phyloP scores from a whole-genome alignment of 2,888 invertebrate genomes.

The Harpagoxenus sublaevis region DNA sequence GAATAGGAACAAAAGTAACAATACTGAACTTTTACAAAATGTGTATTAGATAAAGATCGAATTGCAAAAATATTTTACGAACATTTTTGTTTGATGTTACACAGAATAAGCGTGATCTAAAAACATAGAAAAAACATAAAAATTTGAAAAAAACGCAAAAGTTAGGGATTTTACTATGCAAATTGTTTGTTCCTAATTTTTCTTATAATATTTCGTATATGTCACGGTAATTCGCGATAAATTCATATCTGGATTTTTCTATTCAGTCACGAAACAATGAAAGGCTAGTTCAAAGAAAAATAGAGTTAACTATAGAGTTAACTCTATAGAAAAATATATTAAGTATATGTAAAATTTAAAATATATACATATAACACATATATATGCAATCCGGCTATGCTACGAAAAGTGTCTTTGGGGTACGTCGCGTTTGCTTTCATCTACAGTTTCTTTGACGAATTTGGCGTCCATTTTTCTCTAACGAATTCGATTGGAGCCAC shows the following conservation, averaged over 20 bases:
- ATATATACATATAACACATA: background rate
- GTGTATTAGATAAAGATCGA: too few species aligned
- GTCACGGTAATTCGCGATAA: background rate
- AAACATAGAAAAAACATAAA: too few species aligned
- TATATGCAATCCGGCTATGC: background rate
- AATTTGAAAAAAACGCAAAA: too few species aligned
- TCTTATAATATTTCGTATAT: background rate
- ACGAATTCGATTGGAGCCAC: slow-evolving; percentile 19
- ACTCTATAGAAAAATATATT: background rate
- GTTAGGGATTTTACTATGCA: too few species aligned
- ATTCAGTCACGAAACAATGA: background rate
- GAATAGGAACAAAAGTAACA: too few species aligned
- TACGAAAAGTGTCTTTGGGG: background rate
- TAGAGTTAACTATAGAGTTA: background rate
- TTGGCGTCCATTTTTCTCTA: slow-evolving; percentile 25
- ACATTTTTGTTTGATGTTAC: too few species aligned
- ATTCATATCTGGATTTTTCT: background rate
- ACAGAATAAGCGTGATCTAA: too few species aligned
- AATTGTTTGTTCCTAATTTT: too few species aligned
- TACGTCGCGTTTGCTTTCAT: slow-evolving; percentile 36
- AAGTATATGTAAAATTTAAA: background rate
- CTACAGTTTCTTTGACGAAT: slow-evolving; percentile 46
- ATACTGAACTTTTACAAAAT: too few species aligned
- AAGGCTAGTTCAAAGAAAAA: background rate
- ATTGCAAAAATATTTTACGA: too few species aligned